These are phyloP conservation scores for Pungitius pungitius DNA, from an alignment of 2,113 vertebrate genomes.

Conservation along the genomic window DNA sequence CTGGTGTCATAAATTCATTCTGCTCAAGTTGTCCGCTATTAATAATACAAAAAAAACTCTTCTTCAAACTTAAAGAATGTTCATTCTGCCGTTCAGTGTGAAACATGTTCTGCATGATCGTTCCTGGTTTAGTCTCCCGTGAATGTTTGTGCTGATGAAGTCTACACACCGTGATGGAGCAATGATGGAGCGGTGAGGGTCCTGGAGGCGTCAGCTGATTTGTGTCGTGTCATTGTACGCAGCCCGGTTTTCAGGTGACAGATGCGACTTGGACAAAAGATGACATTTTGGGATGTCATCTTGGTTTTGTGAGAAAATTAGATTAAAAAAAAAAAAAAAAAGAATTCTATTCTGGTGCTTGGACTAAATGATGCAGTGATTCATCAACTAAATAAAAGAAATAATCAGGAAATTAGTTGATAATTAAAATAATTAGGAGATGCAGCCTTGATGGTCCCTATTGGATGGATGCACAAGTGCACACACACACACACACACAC, in stretches of 20 bases:
- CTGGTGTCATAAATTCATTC: slow-evolving; percentile 2
- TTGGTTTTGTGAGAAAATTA: neutral
- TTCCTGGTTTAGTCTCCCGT: neutral
- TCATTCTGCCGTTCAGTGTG: neutral
- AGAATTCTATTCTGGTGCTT: neutral
- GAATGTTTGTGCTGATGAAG: neutral
- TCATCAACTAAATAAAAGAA: neutral
- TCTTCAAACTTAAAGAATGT: neutral
- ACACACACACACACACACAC: neutral
- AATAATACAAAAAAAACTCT: slow-evolving; percentile 8
- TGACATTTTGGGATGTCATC: neutral
- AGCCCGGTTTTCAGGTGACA: neutral
- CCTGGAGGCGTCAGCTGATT: neutral
- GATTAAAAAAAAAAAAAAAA: neutral
- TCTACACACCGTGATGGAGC: neutral
- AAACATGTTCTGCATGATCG: neutral
- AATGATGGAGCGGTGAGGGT: neutral
- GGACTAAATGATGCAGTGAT: too few species aligned
- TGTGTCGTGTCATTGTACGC: neutral
- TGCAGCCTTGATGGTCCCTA: neutral
- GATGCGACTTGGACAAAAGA: neutral
- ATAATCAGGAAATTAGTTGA: neutral
- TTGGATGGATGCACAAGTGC: neutral
- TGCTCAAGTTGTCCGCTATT: slow-evolving; percentile 3
- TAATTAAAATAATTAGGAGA: neutral